Evolutionary conservation across 2,797 vertebrate genomes (phyloP), one percentile per base, ranked within the genome.

Genomic region (Mormyrus proboscirostris): DNA sequence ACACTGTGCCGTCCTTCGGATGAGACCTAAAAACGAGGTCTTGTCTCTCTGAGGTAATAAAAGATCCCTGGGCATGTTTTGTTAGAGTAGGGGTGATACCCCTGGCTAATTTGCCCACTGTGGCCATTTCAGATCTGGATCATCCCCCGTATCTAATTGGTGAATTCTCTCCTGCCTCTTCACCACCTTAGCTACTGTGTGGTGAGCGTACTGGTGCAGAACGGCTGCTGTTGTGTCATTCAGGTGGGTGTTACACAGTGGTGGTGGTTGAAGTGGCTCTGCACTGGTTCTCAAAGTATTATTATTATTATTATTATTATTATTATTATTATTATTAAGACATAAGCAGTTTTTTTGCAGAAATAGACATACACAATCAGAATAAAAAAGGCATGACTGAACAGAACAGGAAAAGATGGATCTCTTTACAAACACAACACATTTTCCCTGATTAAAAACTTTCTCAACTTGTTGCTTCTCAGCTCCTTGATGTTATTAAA

Each of bases 401-500:
- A 79, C 19, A 14, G 2, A 76, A 76, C 8, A 41, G 69, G 14
- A 7, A 44, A 33, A 76, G 25, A 41, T 16, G 12, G 69, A 41
- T 41, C 16, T 19, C 12, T 76, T 76, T 41, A 76, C 69, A 76
- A 79, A 44, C 38, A n/a, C 38, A 16, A 79, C 33, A 79, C 38
- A 79, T 44, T 41, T 79, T 44, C 73, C 73, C 38, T 79, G 73
- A 44, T 79, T 79, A 79, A 79, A 79, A 79, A 79, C 73, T 79
- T 79, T 79, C 33, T 44, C 38, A 79, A 41, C 33, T 9, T 44
- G 73, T 79, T 0, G 2, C 38, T 79, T 44, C 33, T 44, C 12
- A 41, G 73, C 14, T n/a, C 38, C 73, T 79, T 79, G 38, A 79
- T 79, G 73, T 79, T 79, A 79, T 79, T 79, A 41, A 79, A 79